Conservation (phyloP, 2,113 vertebrate genomes). For the Fukomys damarensis region DNA sequence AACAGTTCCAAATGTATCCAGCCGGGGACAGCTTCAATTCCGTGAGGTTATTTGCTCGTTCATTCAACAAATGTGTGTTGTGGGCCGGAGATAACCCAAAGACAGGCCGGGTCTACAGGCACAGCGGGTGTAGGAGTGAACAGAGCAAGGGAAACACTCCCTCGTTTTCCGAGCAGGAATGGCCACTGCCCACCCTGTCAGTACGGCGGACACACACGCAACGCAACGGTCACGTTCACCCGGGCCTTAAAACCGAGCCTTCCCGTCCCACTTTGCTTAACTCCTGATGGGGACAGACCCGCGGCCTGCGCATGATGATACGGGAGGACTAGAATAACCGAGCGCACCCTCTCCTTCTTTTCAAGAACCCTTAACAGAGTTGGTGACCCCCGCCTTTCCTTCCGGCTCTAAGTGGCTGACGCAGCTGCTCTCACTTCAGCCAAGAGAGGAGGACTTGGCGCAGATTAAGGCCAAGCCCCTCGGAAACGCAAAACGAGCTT, state of each 20-base stretch:
- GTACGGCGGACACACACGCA: not conserved
- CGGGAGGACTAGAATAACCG: conserved; percentile 51
- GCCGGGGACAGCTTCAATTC: not conserved
- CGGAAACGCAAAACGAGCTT: not conserved
- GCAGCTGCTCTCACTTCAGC: not conserved
- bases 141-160: not conserved
- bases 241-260: not conserved
- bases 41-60: not conserved
- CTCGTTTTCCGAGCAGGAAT: not conserved
- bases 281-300: not conserved
- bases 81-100: not conserved
- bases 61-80: not conserved
- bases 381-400: not conserved
- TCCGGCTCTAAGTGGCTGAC: not conserved
- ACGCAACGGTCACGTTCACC: not conserved
- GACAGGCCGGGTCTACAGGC: not conserved
- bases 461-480: not conserved
- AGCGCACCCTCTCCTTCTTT: not conserved
- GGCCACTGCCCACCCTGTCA: too few relatives aligned
- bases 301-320: not conserved
- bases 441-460: not conserved
- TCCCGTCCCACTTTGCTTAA: not conserved
- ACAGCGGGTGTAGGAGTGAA: not conserved
- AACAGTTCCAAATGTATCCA: not conserved
- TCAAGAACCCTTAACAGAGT: conserved; percentile 7